Conservation (phyloP, 2,113 vertebrate species). For the Scopus umbretta region DNA sequence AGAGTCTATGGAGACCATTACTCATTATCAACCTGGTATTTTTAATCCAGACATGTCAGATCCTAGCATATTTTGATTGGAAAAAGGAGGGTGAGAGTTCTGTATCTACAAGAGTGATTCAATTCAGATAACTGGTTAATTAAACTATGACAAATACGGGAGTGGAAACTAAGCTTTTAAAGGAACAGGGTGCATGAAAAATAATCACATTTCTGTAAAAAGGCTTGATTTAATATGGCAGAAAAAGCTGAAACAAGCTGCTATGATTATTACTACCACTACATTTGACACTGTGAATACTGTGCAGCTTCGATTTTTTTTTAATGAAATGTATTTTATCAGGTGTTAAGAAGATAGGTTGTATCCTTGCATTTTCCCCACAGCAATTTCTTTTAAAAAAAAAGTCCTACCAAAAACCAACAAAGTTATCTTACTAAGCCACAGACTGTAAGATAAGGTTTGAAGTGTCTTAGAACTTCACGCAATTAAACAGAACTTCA, state of each 20-base stretch:
- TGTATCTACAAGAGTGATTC: conserved; percentile 1
- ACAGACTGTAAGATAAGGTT: not conserved
- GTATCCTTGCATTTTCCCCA: not conserved
- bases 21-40: not conserved
- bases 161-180: not conserved
- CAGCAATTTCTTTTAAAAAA: not conserved
- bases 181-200: not conserved
- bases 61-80: not conserved
- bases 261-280: not conserved
- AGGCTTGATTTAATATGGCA: not conserved
- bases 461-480: not conserved
- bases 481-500: not conserved
- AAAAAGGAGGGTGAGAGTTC: conserved; percentile 20
- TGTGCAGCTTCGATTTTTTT: not conserved
- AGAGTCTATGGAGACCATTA: not conserved
- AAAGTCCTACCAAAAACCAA: not conserved
- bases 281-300: not conserved
- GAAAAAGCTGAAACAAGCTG: not conserved
- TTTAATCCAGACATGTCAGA: conserved; percentile 19
- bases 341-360: not conserved
- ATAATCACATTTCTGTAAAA: not conserved
- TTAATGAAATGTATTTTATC: not conserved
- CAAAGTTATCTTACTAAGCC: not conserved
- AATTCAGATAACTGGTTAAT: conserved; percentile 10
- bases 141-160: conserved; percentile 24